A percentile compares a stretch with the other conserved stretches of the same genome.
Conservation (phyloP, 2,113 vertebrate genomes). For the Ciconia maguari region DNA sequence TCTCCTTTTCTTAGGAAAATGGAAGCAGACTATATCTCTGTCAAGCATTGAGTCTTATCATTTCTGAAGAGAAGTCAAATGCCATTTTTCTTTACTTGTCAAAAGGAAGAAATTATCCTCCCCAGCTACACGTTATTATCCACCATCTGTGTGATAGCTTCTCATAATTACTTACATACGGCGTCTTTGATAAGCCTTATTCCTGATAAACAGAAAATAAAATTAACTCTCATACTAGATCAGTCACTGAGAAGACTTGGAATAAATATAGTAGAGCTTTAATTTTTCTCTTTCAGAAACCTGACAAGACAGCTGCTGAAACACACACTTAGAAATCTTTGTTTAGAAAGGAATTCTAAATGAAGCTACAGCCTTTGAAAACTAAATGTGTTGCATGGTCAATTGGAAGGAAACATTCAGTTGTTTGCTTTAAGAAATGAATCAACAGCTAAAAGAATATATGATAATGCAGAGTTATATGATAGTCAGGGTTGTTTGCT, state of each 20-base stretch:
- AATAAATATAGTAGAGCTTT: constrained; percentile 73
- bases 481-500: neutral
- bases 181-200: constrained; percentile 69
- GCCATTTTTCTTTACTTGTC: constrained; percentile 68
- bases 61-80: constrained; percentile 68
- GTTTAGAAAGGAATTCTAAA: constrained; percentile 70
- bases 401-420: constrained; percentile 32
- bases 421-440: constrained; percentile 32
- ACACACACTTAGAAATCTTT: constrained; percentile 61
- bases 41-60: constrained; percentile 38
- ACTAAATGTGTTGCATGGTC: constrained; percentile 47
- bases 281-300: constrained; percentile 72
- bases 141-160: constrained; percentile 73
- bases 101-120: constrained; percentile 71
- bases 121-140: constrained; percentile 67
- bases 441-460: constrained; percentile 52
- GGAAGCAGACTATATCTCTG: constrained; percentile 25
- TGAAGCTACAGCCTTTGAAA: constrained; percentile 52
- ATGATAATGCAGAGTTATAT: constrained; percentile 45
- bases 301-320: constrained; percentile 73
- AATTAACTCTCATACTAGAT: constrained; percentile 73
- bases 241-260: constrained; percentile 59
- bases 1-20: constrained; percentile 36
- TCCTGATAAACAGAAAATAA: constrained; percentile 80
- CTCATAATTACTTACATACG: constrained; percentile 72